phyloP scores from a whole-genome alignment of 2,797 vertebrate genomes.

The Phataginus tetradactyla region DNA sequence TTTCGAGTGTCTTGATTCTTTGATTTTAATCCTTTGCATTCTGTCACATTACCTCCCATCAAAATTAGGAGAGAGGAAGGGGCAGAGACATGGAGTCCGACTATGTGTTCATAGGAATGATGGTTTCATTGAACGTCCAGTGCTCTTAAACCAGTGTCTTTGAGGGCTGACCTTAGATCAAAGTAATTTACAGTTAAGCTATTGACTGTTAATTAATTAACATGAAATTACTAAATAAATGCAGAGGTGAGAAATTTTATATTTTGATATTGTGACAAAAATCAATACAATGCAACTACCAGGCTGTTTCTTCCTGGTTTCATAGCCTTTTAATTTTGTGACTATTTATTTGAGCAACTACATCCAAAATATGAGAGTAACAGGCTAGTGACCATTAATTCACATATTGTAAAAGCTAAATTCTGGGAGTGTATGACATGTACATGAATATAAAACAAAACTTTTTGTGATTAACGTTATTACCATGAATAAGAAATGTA shows the following conservation, averaged over 20 bases:
- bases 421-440: conserved; percentile 31
- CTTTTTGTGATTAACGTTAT: conserved; percentile 80
- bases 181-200: conserved; percentile 58
- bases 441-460: conserved; percentile 74
- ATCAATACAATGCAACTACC: conserved; percentile 53
- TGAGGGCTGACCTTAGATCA: conserved; percentile 20
- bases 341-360: conserved; percentile 64
- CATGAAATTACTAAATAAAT: conserved; percentile 57
- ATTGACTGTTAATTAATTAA: conserved; percentile 52
- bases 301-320: conserved; percentile 16
- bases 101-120: not conserved
- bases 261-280: conserved; percentile 65
- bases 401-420: conserved; percentile 59
- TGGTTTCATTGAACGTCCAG: not conserved
- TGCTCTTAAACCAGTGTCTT: not conserved
- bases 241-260: conserved; percentile 56
- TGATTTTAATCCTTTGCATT: not conserved
- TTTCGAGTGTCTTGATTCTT: conserved; percentile 16
- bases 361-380: conserved; percentile 36
- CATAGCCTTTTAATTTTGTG: conserved; percentile 66
- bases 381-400: conserved; percentile 60
- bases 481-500: conserved; percentile 81
- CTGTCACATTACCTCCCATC: not conserved
- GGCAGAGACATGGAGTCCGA: not conserved
- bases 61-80: not conserved